Conservation (phyloP, 2,888 invertebrate species). For the Cactoblastis cactorum region DNA sequence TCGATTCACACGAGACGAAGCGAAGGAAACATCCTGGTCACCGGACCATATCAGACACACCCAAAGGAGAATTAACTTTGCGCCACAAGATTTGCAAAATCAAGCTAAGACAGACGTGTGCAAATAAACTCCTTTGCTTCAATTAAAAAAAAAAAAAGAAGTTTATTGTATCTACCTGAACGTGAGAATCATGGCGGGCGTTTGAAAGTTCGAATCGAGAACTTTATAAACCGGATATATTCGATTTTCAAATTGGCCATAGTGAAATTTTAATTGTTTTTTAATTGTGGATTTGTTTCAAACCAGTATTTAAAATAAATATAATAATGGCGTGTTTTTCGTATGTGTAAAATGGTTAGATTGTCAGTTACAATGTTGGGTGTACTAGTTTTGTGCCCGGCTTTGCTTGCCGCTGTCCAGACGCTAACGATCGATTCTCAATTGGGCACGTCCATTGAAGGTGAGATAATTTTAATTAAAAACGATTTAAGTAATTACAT, state of each 20-base stretch:
- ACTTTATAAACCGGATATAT: background rate
- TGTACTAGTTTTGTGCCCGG: conserved; percentile 58
- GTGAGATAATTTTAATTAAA: conserved; percentile 35
- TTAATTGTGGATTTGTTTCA: background rate
- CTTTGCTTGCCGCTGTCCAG: conserved; percentile 57
- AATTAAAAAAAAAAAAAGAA: conserved; percentile 36
- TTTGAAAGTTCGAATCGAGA: conserved; percentile 19
- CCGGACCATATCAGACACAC: conserved; percentile 62
- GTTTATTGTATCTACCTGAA: conserved; percentile 25
- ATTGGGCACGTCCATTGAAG: conserved; percentile 69
- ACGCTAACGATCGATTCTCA: conserved; percentile 68
- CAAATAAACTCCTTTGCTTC: conserved; percentile 31
- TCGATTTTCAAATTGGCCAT: conserved; percentile 10
- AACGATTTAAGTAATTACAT: background rate
- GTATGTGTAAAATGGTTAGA: conserved; percentile 25
- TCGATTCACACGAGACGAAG: conserved; percentile 57
- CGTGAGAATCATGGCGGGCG: conserved; percentile 29
- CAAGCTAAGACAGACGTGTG: conserved; percentile 57
- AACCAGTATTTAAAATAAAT: conserved; percentile 2
- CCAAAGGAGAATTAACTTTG: conserved; percentile 45
- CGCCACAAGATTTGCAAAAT: conserved; percentile 67
- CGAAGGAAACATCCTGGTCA: conserved; percentile 55
- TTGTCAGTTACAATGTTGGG: conserved; percentile 55
- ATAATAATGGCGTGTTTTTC: conserved; percentile 14
- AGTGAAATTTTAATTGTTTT: conserved; percentile 10